Evolutionary conservation across 2,888 invertebrate species (phyloP), one percentile per base, ranked within the genome.

Genomic region (Scaptomyza cyrtandrae): DNA sequence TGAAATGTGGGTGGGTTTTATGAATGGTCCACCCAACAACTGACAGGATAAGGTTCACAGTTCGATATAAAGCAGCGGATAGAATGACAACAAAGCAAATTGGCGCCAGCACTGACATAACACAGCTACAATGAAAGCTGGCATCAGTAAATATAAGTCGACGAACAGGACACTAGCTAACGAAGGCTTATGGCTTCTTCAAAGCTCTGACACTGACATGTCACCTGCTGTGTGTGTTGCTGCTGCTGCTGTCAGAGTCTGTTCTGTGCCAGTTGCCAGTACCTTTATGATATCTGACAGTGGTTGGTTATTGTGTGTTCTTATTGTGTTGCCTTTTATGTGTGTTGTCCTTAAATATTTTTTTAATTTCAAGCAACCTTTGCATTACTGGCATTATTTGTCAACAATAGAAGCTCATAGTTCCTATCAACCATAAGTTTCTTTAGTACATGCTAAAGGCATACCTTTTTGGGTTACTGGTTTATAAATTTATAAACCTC

Each of bases 1-100:
- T 41, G 35, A 13, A 27, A 14, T 14, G 64, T 41, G 53, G 24
- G 33, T 43, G 29, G 5, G 68, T 27, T 39, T 43, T 33, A 7
- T 31, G 50, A 24, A 16, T 43, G 48, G 29, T 19, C 37, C 14
- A 50, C 13, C 27, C 49, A 35, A 37, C 14, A 16, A 57, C 37
- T 50, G 37, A 16, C 41, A 16, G 45, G 55, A 56, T 55, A 49
- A 61, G 69, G 58, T 45, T 80, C 60, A 58, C 62, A 78, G 82
- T 75, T 78, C 79, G 75, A 69, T 67, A 31, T 24, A 81, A 75
- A 58, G 45, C 63, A 50, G 58, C 56, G 62, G 63, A 66, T 45
- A 66, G 31, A 45, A 11, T 53, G 60, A 59, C 63, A 79, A 79
- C 69, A 76, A 80, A 78, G 73, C 77, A 76, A 76, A 76, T 67